These are phyloP conservation scores for Adineta ricciae DNA, from an alignment of 2,888 invertebrate genomes.

Conservation along the genomic window DNA sequence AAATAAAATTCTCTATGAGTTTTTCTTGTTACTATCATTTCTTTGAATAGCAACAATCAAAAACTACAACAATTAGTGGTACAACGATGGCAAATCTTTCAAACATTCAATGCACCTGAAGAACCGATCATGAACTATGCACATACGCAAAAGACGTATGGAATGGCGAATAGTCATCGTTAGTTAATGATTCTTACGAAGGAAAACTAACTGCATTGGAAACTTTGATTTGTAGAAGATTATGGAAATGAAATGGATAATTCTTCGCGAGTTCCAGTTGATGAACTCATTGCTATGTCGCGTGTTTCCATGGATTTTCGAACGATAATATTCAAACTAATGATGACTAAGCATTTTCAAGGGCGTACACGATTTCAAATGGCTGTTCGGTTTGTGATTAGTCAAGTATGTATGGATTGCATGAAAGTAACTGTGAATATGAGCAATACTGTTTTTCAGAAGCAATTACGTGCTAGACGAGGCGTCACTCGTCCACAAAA, in stretches of 20 bases:
- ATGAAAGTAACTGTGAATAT: background rate
- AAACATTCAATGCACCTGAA: background rate
- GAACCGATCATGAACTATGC: conserved; percentile 15
- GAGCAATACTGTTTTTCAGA: background rate
- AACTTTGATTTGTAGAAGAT: background rate
- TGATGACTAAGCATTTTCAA: conserved; percentile 39
- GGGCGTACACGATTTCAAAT: conserved; percentile 41
- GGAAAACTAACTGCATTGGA: too few species aligned
- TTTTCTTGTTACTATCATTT: background rate
- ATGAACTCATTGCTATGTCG: background rate
- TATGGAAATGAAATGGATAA: background rate
- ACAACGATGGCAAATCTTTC: background rate
- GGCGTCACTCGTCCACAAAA: conserved; percentile 9
- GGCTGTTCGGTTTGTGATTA: conserved; percentile 40
- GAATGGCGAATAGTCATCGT: background rate
- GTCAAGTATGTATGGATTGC: conserved; percentile 36
- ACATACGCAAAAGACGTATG: background rate
- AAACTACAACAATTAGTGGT: background rate
- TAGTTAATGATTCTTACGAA: background rate
- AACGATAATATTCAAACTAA: conserved; percentile 40
- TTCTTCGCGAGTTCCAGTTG: background rate
- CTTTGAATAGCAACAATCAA: conserved; percentile 31
- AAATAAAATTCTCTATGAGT: background rate
- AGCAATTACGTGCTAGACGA: background rate
- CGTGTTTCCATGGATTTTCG: conserved; percentile 37